Base-by-base conservation (phyloP, 2,113 vertebrate genomes). In the Physeter macrocephalus region DNA sequence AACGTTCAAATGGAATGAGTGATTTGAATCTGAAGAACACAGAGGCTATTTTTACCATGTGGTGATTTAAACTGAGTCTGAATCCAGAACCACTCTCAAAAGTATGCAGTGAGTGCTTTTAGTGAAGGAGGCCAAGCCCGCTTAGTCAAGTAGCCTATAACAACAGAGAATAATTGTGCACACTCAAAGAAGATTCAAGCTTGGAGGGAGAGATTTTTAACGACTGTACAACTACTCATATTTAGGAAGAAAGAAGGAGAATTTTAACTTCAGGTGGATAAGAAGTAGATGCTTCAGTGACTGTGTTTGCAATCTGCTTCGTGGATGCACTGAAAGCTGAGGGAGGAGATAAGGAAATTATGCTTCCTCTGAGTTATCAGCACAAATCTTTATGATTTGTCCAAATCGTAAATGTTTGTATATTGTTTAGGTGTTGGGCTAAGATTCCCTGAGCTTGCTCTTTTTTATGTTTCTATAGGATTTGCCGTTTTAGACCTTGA, bases 1-100 rank as follows among this genome's bases (percentile, higher is more conserved):
- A 86, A 90, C 75, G 41, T 72, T 83, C 54, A 90, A 92, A 78
- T 72, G 21, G 92, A 75, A 93, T 39, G 59, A 90, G 49, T 66
- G 61, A 72, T 81, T 92, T 84, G 71, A 93, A 77, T 81, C 27
- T 90, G 57, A 95, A 80, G 34, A 86, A 90, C 49, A 90, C 14
- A 85, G 13, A 74, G 27, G 31, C 13, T 46, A 11, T 92, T 93
- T 97, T 96, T 69, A 21, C 59, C n/a, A 64, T 12, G 31, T 80
- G 25, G 21, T 67, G 43, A 67, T 71, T 92, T 94, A 31, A 94
- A 89, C 43, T 62, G 20, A 54, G 43, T 91, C 27, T 81, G 52
- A 88, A 88, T 81, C 54, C 29, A 87, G 69, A 89, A 34, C n/a
- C 17, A n/a, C 77, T 66, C 46, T 83, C 85, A 71, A 74, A 94